Evolutionary conservation across 2,797 vertebrate species (phyloP).

Genomic region (Acrossocheilus fasciatus): DNA sequence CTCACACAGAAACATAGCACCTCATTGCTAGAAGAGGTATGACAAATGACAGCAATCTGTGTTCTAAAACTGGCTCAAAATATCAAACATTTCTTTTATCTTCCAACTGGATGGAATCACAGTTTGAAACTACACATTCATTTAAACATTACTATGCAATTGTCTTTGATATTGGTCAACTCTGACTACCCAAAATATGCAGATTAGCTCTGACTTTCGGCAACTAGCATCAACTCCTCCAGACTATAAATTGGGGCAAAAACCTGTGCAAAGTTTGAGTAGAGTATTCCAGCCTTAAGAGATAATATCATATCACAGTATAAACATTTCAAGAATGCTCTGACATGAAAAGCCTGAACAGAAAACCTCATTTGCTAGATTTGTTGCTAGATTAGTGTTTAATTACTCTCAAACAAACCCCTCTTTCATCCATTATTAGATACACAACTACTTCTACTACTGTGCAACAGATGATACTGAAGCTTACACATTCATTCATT

Average conservation of each 20-base stretch:
- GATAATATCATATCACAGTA: neutral
- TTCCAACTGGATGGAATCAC: neutral
- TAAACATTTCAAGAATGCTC: neutral
- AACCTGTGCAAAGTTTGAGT: neutral
- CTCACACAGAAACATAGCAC: neutral
- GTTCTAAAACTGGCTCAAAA: neutral
- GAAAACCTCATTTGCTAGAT: neutral
- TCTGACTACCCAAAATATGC: neutral
- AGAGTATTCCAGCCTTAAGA: neutral
- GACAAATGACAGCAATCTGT: neutral
- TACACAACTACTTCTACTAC: conserved; percentile 36
- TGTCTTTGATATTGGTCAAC: neutral
- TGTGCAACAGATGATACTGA: conserved; percentile 32
- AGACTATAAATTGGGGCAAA: neutral
- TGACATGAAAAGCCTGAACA: neutral
- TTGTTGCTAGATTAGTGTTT: conserved; percentile 15
- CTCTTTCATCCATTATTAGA: conserved; percentile 40
- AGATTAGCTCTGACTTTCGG: neutral
- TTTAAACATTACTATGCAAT: neutral
- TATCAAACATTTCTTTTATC: neutral
- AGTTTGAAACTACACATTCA: neutral
- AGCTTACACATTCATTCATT: conserved; percentile 37
- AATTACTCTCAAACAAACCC: conserved; percentile 40
- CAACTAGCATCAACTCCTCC: neutral
- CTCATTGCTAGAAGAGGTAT: neutral